A percentile compares a stretch with the other conserved stretches of the same genome.
Conservation (phyloP, 2,888 invertebrate species). For the Oegoconia quadripuncta region DNA sequence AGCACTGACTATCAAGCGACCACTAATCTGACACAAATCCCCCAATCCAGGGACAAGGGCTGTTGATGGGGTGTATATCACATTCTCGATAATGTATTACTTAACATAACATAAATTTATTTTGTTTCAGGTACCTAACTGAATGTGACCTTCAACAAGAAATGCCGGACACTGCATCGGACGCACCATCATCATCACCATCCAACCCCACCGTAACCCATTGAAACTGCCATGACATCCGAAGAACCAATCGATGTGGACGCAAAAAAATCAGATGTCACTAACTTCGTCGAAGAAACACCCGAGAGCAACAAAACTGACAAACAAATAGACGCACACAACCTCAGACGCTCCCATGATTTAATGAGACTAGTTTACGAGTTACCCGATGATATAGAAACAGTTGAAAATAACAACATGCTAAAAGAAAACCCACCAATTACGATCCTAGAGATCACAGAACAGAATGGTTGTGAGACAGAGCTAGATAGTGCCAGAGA, state of each 20-base stretch:
- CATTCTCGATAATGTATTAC: neutral
- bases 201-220: constrained; percentile 28
- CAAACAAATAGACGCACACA: constrained; percentile 43
- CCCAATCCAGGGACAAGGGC: too few relatives aligned
- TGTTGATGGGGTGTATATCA: too few relatives aligned
- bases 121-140: constrained; percentile 22
- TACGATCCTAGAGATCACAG: constrained; percentile 66
- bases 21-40: too few relatives aligned
- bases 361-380: constrained; percentile 73
- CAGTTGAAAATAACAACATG: constrained; percentile 64
- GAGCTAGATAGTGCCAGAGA: constrained; percentile 42
- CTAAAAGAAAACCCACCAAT: constrained; percentile 70
- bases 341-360: constrained; percentile 49
- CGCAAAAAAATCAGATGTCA: constrained; percentile 50
- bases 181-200: constrained; percentile 11
- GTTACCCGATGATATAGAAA: constrained; percentile 60
- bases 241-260: constrained; percentile 68
- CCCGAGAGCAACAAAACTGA: constrained; percentile 45
- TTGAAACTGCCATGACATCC: constrained; percentile 65
- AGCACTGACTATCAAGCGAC: too few relatives aligned
- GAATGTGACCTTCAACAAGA: constrained; percentile 28
- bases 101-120: neutral
- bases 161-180: constrained; percentile 39
- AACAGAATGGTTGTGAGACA: constrained; percentile 72
- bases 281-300: constrained; percentile 49